These are phyloP conservation scores for Stichopus horrens DNA, from an alignment of 53 echinoderm and acorn worm species.

Conservation along the genomic window DNA sequence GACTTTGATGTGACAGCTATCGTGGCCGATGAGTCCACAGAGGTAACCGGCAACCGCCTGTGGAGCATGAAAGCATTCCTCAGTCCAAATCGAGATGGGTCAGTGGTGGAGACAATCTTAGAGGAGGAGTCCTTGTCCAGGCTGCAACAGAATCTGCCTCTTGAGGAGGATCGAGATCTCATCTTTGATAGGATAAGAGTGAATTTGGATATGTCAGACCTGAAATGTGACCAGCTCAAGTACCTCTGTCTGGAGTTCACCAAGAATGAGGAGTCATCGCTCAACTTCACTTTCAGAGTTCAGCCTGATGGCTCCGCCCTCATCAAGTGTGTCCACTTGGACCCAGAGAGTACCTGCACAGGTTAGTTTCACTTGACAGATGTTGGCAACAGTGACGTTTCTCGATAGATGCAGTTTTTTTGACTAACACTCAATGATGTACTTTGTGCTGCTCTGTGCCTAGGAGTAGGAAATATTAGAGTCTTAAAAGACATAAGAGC, in stretches of 20 bases:
- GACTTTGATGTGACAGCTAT: conserved; percentile 63
- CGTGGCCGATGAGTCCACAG: conserved; percentile 66
- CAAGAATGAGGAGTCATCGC: conserved; percentile 71
- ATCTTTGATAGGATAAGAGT: conserved; percentile 61
- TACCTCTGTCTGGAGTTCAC: conserved; percentile 75
- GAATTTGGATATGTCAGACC: conserved; percentile 71
- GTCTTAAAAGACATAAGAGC: too few relatives aligned
- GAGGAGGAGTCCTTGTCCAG: conserved; percentile 47
- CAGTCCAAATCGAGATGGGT: conserved; percentile 55
- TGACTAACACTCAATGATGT: too few relatives aligned
- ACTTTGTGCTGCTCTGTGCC: too few relatives aligned
- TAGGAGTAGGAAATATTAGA: too few relatives aligned
- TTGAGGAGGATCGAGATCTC: conserved; percentile 64
- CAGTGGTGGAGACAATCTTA: conserved; percentile 34
- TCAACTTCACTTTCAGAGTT: conserved; percentile 71
- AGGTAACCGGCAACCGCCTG: conserved; percentile 57
- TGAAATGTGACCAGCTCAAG: conserved; percentile 61
- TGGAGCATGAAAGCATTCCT: conserved; percentile 63
- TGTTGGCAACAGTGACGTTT: too few relatives aligned
- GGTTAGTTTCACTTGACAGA: conserved; percentile 55
- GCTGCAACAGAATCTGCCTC: conserved; percentile 52
- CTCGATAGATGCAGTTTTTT: too few relatives aligned
- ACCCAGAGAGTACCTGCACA: conserved; percentile 62
- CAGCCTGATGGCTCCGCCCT: conserved; percentile 65
- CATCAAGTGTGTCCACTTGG: conserved; percentile 52